Percentiles rank a stretch among this genome's conserved stretches.
Evolutionary conservation across 2,888 invertebrate genomes (phyloP).

Genomic region (Tiliacea aurago): DNA sequence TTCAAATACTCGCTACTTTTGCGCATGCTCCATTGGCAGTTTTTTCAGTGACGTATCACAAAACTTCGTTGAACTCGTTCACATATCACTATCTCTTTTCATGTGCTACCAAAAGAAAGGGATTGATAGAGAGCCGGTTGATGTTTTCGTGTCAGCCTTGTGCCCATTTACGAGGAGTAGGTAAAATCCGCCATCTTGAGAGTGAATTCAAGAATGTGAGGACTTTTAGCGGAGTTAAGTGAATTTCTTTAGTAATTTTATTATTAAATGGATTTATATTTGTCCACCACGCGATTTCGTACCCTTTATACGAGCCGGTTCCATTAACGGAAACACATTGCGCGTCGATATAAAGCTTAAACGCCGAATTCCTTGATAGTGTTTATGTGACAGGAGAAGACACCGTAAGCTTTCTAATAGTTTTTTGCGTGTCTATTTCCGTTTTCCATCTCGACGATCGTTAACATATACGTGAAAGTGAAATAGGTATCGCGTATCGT

Average conservation of each 20-base stretch:
- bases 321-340: constrained; percentile 76
- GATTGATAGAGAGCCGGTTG: constrained; percentile 89
- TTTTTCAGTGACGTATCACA: constrained; percentile 84
- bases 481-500: constrained; percentile 81
- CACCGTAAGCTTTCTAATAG: constrained; percentile 91
- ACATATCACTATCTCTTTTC: constrained; percentile 85
- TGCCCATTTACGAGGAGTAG: constrained; percentile 90
- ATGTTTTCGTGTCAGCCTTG: constrained; percentile 91
- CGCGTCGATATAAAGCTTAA: constrained; percentile 79
- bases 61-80: constrained; percentile 83
- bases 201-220: constrained; percentile 91
- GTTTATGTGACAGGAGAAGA: constrained; percentile 90
- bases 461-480: constrained; percentile 89
- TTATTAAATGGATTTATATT: constrained; percentile 86
- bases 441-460: constrained; percentile 89
- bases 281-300: constrained; percentile 76
- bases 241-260: constrained; percentile 86
- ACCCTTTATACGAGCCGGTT: constrained; percentile 75
- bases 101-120: constrained; percentile 81
- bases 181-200: constrained; percentile 92
- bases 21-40: constrained; percentile 88
- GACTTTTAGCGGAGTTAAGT: constrained; percentile 88
- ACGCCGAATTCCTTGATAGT: constrained; percentile 88
- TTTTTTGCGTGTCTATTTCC: constrained; percentile 90
- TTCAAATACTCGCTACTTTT: constrained; percentile 74